phyloP scores from a whole-genome alignment of 1,140 invertebrate genomes.

The Leptopilina clavipes region DNA sequence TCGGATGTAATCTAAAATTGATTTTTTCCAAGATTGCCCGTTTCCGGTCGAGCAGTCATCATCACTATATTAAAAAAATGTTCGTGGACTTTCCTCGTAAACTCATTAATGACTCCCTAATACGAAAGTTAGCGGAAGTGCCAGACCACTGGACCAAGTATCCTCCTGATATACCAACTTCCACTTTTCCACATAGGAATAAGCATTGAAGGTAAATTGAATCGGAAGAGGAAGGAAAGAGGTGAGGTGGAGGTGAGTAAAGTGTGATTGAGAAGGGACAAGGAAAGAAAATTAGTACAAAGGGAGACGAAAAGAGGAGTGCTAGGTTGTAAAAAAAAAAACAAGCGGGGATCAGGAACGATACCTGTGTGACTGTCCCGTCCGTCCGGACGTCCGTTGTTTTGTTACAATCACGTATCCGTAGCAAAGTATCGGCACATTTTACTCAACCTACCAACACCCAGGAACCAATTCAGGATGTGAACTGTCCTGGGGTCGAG shows the following conservation, averaged over 20 bases:
- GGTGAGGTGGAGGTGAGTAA: slow-evolving; percentile 36
- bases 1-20: slow-evolving; percentile 13
- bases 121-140: slow-evolving; percentile 36
- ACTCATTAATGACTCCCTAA: slow-evolving; percentile 36
- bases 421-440: slow-evolving; percentile 63
- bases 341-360: slow-evolving; percentile 55
- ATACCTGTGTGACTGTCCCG: slow-evolving; percentile 74
- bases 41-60: slow-evolving; percentile 7
- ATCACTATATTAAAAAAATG: slow-evolving; percentile 11
- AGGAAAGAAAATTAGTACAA: slow-evolving; percentile 27
- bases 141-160: slow-evolving; percentile 50
- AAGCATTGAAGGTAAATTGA: slow-evolving; percentile 51
- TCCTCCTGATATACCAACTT: no score
- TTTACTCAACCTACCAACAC: slow-evolving; percentile 47
- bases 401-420: slow-evolving; percentile 74
- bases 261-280: slow-evolving; percentile 28
- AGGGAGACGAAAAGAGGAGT: slow-evolving; percentile 40
- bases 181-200: slow-evolving; percentile 46
- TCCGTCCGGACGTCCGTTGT: slow-evolving; percentile 73
- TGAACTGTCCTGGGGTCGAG: slow-evolving; percentile 56
- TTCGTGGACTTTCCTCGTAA: slow-evolving; percentile 20
- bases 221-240: slow-evolving; percentile 45
- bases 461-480: slow-evolving; percentile 66
- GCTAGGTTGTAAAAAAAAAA: slow-evolving; percentile 38
- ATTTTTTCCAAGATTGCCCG: slow-evolving; percentile 12